Base-by-base conservation (phyloP, 2,797 vertebrate species). In the Momotus momota region DNA sequence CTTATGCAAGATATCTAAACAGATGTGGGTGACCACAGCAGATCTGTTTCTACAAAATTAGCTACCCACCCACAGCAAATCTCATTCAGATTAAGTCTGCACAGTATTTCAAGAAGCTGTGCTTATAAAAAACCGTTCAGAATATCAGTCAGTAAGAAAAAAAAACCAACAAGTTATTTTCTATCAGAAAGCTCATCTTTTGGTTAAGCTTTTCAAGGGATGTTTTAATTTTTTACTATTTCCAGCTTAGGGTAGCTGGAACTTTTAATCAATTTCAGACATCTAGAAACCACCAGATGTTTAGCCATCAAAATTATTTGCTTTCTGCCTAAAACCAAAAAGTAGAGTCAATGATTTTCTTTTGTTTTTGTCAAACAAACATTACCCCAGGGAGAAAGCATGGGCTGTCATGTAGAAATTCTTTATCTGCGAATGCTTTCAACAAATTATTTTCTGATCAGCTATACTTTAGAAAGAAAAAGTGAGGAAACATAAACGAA, bases 41-140 rank as follows among this genome's bases (percentile, higher is more conserved):
- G 12, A 55, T 26, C 22, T 9, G 10, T 81, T 90, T 93, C 62
- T 43, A 58, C 51, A 93, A 86, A 95, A 73, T 54, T 26, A 90
- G 13, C 55, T 43, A 19, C 41, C 77, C 21, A 23, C 48, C 41
- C 81, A 87, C 62, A 49, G 70, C 4, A 88, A 91, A 62, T 75
- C 55, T 72, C 58, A 80, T 90, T 77, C 88, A 91, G 67, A 80
- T 61, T 71, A 74, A 81, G 51, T 55, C 16, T 51, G 12, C 10
- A 31, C 12, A 29, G 23, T 29, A 83, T 72, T 94, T 94, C 29
- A 48, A 88, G 89, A 74, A 65, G n/a, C 10, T 6, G 4, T 65
- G 29, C 10, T 52, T 71, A 27, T 81, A 82, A 91, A 83, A 33
- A 84, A 51, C 66, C 64, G 10, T 49, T 91, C 64, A 65, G 67